Evolutionary conservation across 2,888 invertebrate species (phyloP), one percentile per base, ranked within the genome.

Genomic region (Campoletis raptor): DNA sequence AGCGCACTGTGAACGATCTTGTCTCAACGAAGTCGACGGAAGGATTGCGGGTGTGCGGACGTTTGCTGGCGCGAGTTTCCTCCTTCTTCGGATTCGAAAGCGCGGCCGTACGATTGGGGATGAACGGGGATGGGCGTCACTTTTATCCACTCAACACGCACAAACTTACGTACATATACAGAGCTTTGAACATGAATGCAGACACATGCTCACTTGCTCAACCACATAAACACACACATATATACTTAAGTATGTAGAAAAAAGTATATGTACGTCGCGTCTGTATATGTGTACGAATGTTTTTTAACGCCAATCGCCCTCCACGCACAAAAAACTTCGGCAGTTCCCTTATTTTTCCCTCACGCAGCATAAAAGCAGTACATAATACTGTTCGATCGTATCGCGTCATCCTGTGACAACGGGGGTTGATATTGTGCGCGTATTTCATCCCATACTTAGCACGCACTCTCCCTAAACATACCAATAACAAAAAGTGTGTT

Each of bases 21-120:
- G 86, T 76, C 84, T 84, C 84, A 74, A 48, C 86, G 66, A 81
- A 79, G 86, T 87, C 86, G 84, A 70, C 84, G 81, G 81, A 84
- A 82, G 86, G 86, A 87, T 87, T 87, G 86, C 82, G 81, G 84
- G 77, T 73, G 66, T 77, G 40, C 66, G 66, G 72, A 72, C 61
- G 67, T 45, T 73, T 6, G 73, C 74, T 74, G 64, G 76, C 45
- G 81, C 84, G 86, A 84, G 69, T 67, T 84, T 84, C 79, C 84
- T 85, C 84, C 81, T 87, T 84, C 86, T 79, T 82, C 79, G 79
- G 69, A 69, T 81, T 66, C 45, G 37, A 42, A 73, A 78, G 70
- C 86, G 78, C 70, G 69, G 52, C 37, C 67, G 64, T 30, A 73
- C 81, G 48, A 73, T 81, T 69, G 78, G 86, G 83, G 84, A 72